Conservation (phyloP, 2,797 vertebrate genomes). For the Streptopelia turtur region DNA sequence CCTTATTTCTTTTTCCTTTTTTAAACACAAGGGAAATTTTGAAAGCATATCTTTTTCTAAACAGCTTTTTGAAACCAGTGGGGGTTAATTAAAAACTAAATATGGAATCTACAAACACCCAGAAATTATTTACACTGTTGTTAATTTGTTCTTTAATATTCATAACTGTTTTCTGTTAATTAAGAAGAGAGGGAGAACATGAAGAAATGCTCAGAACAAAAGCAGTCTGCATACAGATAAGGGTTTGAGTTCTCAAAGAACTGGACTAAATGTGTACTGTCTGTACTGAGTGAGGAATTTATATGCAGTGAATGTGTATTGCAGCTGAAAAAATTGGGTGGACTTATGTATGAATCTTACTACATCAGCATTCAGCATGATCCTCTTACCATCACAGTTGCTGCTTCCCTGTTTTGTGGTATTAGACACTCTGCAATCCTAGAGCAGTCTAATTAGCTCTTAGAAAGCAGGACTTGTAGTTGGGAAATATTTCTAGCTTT, state of each 20-base stretch:
- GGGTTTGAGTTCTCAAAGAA: slow-evolving; percentile 54
- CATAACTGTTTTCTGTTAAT: slow-evolving; percentile 79
- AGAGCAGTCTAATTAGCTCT: background rate
- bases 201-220: slow-evolving; percentile 68
- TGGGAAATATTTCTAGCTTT: background rate
- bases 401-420: background rate
- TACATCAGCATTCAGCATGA: background rate
- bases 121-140: slow-evolving; percentile 79
- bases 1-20: background rate
- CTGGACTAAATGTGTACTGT: background rate
- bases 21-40: slow-evolving; percentile 36
- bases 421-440: background rate
- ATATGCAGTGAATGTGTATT: background rate
- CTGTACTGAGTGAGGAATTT: slow-evolving; percentile 28
- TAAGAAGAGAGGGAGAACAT: slow-evolving; percentile 76
- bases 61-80: slow-evolving; percentile 60
- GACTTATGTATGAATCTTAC: background rate
- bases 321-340: background rate
- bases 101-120: slow-evolving; percentile 75
- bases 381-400: background rate
- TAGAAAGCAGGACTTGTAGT: background rate
- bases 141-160: slow-evolving; percentile 83
- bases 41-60: slow-evolving; percentile 30
- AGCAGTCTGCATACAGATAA: slow-evolving; percentile 70
- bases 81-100: slow-evolving; percentile 79